A percentile compares a stretch with the other conserved stretches of the same genome.
Conservation (phyloP, 2,797 vertebrate genomes). For the Gymnothorax reevesii region DNA sequence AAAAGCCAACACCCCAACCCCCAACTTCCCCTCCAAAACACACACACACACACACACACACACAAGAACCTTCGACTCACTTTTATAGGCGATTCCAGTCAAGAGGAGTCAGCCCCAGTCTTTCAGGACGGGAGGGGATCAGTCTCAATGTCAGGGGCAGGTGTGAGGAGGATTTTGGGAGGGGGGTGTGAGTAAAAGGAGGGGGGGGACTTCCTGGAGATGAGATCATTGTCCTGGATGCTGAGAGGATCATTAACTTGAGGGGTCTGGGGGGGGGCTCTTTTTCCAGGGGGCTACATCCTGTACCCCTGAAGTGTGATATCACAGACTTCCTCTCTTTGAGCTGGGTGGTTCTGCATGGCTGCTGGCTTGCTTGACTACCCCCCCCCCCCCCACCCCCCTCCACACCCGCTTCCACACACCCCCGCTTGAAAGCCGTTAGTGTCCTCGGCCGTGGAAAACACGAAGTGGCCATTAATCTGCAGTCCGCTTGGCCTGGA, state of each 20-base stretch:
- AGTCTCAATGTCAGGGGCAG: slow-evolving; percentile 56
- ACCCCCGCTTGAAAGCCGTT: not conserved
- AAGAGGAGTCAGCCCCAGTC: slow-evolving; percentile 9
- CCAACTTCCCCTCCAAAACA: slow-evolving; percentile 19
- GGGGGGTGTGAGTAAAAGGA: not conserved
- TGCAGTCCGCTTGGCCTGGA: not conserved
- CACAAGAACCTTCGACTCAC: slow-evolving; percentile 21
- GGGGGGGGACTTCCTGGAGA: slow-evolving; percentile 38
- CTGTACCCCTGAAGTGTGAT: slow-evolving; percentile 9
- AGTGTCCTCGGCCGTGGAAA: not conserved
- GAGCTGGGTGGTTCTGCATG: not conserved
- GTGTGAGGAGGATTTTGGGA: slow-evolving; percentile 53
- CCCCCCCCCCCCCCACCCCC: not conserved
- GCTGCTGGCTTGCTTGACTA: not conserved
- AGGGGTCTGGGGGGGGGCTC: slow-evolving; percentile 45
- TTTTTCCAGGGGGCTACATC: not conserved
- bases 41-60: slow-evolving; percentile 12
- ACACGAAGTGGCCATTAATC: not conserved
- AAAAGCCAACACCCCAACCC: not conserved
- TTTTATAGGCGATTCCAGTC: slow-evolving; percentile 42
- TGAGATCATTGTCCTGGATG: slow-evolving; percentile 31
- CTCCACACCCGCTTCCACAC: not conserved
- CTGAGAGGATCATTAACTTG: slow-evolving; percentile 57
- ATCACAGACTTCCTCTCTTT: not conserved
- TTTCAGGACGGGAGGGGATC: not conserved